Base-by-base conservation (phyloP, 2,888 invertebrate species). In the Vesta saturnalis region DNA sequence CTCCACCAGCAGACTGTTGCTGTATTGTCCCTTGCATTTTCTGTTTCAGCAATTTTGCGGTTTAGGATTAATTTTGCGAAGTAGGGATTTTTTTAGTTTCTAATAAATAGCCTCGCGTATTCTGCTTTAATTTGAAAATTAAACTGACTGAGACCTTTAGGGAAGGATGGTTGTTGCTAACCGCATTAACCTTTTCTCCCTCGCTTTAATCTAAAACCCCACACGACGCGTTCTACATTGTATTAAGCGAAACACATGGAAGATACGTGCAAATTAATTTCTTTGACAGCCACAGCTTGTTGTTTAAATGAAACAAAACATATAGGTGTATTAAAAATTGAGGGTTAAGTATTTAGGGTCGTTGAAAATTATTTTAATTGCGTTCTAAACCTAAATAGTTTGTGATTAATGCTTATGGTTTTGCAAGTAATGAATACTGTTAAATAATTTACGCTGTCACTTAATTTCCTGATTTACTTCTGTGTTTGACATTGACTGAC, bases 401-500 rank as follows among this genome's bases (percentile, higher is more conserved):
- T n/a, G n/a, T n/a, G 8, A 55, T 62, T 56, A 62, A 19, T 22
- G 43, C 12, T 55, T 16, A 35, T 19, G 55, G 62, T 23, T 52
- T 21, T 30, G 22, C 23, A 63, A 63, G 59, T 54, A 55, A 54
- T 55, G 52, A 56, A 63, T 56, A 39, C 22, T 23, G 47, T 18
- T 35, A 55, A 56, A 63, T 47, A 57, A 3, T 56, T 16, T 49
- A 43, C 21, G 49, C 54, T 46, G 47, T 52, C 35, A 56, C 39
- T 61, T 69, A 69, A 69, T 69, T 69, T 69, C 55, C 64, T 60
- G 64, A 69, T 69, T 60, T 47, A 49, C 55, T 65, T 70, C 72
- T 71, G 73, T 70, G 52, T 72, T 73, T 71, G 74, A 73, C 73
- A 72, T 71, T 64, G 72, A 75, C 72, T 58, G 72, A 76, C 74